Base-by-base conservation (phyloP, 1,140 invertebrate species). In the Dendroctonus ponderosae region DNA sequence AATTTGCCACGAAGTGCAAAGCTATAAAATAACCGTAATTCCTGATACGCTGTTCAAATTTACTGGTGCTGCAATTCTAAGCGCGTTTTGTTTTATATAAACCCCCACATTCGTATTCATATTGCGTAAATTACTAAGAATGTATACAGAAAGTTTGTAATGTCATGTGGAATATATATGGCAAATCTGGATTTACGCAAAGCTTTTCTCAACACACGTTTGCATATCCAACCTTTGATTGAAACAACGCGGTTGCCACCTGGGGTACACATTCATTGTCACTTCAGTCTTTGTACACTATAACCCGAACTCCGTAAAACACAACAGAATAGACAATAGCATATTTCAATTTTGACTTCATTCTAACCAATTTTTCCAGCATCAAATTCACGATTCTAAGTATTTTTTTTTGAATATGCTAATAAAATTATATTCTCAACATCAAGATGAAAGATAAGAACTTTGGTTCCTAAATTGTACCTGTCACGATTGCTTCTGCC, bases 121-220 rank as follows among this genome's bases (percentile, higher is more conserved):
- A 78, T 74, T 78, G 77, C 74, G 77, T 78, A 71, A 77, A 78
- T 76, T 78, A 78, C 76, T 76, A 77, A 70, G 75, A 76, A 77
- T 78, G 71, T 78, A 73, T 71, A 71, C 73, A 75, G 74, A 76
- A 76, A 76, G 71, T 78, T 78, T 72, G 71, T 74, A 72, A 75
- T 77, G 71, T 74, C 71, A 62, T 63, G 65, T 42, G 68, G 54
- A 65, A 70, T 73, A 73, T 73, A 77, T 56, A 59, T 53, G 63
- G 15, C 38, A 67, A 67, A 67, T 61, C 57, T 67, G 37, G 44
- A 61, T 52, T 26, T 67, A 61, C 26, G 46, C 26, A 37, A 59
- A 38, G 56, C 37, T 66, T 66, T 66, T 66, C 64, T 42, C 9
- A 37, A 52, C 42, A 11, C 58, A 38, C 58, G 49, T 52, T 62